Conservation (phyloP, 2,113 vertebrate species). For the Cyanocitta stelleri region DNA sequence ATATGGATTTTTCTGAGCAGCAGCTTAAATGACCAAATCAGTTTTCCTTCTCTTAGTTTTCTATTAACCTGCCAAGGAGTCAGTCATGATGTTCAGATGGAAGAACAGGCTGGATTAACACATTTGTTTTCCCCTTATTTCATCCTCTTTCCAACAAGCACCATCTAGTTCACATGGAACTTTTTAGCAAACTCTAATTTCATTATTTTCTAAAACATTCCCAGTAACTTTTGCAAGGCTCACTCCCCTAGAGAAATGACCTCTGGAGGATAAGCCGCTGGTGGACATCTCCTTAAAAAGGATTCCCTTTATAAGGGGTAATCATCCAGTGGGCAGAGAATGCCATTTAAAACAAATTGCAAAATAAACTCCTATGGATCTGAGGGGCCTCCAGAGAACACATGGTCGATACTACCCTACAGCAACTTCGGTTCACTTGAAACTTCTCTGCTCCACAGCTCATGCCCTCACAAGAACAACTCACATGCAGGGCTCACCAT, state of each 20-base stretch:
- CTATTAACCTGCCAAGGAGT: background rate
- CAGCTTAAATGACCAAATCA: background rate
- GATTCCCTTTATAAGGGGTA: background rate
- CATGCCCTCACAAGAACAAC: accelerated
- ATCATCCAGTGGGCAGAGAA: background rate
- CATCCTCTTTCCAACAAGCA: background rate
- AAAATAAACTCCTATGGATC: background rate
- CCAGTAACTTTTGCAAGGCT: background rate
- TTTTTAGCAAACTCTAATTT: background rate
- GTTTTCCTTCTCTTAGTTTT: background rate
- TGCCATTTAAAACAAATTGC: background rate
- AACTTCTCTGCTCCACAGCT: background rate
- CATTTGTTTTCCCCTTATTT: background rate
- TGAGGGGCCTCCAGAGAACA: background rate
- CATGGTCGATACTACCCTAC: background rate
- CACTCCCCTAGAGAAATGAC: background rate
- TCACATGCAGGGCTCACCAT: background rate
- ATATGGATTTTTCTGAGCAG: background rate
- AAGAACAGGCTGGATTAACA: background rate
- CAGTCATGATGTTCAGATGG: background rate
- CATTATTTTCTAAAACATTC: background rate
- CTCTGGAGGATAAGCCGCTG: background rate
- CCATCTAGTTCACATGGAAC: background rate
- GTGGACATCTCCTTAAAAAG: background rate
- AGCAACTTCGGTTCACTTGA: background rate